Evolutionary conservation across 2,888 invertebrate species (phyloP).

Genomic region (Coelopa pilipes): DNA sequence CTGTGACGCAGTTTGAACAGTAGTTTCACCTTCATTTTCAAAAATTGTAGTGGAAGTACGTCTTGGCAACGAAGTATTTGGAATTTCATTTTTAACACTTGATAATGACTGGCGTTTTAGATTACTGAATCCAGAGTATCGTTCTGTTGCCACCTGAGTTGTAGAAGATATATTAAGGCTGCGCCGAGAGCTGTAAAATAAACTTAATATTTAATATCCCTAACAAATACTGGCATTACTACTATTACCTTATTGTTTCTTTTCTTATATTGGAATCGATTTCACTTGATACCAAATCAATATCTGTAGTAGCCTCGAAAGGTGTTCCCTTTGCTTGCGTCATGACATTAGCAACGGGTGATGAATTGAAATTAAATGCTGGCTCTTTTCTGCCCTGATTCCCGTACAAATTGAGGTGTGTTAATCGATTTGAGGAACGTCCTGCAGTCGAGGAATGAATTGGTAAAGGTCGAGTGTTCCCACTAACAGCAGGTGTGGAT

Average conservation of each 20-base stretch:
- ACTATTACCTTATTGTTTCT: conserved; percentile 36
- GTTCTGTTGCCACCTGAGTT: conserved; percentile 43
- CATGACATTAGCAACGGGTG: conserved; percentile 27
- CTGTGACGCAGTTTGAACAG: neutral
- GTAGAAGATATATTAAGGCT: conserved; percentile 58
- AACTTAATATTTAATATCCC: neutral
- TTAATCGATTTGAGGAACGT: conserved; percentile 42
- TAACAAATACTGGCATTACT: neutral
- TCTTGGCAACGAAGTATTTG: conserved; percentile 39
- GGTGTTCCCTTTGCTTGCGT: conserved; percentile 41
- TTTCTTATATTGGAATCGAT: neutral
- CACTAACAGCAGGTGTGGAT: conserved; percentile 46
- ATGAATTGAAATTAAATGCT: conserved; percentile 52
- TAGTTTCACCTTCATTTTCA: conserved; percentile 43
- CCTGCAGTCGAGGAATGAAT: conserved; percentile 44
- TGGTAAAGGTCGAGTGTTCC: conserved; percentile 38
- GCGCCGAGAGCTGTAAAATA: conserved; percentile 56
- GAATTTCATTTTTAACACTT: conserved; percentile 42
- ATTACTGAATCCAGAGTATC: conserved; percentile 45
- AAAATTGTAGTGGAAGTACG: conserved; percentile 49
- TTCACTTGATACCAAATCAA: conserved; percentile 45
- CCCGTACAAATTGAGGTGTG: conserved; percentile 52
- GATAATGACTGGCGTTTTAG: conserved; percentile 54
- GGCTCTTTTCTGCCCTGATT: conserved; percentile 54
- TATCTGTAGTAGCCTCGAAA: conserved; percentile 52